A percentile compares a stretch with the other conserved stretches of the same genome.
phyloP scores from a whole-genome alignment of 1,140 invertebrate species.

The Calliopsis andreniformis region DNA sequence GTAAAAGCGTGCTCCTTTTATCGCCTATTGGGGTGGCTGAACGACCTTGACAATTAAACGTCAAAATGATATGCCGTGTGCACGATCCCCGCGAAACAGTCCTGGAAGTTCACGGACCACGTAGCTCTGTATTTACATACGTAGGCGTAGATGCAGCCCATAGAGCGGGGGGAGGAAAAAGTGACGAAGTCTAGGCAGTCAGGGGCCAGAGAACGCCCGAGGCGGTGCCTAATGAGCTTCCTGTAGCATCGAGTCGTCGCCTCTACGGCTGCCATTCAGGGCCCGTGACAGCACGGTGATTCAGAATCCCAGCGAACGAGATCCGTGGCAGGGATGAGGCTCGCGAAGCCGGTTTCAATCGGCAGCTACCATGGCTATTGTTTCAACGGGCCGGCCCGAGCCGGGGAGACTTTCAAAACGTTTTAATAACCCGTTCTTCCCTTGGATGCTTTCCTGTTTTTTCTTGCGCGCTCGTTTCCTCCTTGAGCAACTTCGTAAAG shows the following conservation, averaged over 20 bases:
- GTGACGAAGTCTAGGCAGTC: slow-evolving; percentile 43
- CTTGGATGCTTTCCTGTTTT: slow-evolving; percentile 12
- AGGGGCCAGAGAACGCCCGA: slow-evolving; percentile 50
- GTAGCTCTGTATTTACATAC: slow-evolving; percentile 5
- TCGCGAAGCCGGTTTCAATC: slow-evolving; percentile 54
- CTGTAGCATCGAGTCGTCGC: slow-evolving; percentile 50
- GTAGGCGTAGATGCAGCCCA: slow-evolving; percentile 23
- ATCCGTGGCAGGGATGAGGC: slow-evolving; percentile 13
- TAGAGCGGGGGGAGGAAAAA: slow-evolving; percentile 12
- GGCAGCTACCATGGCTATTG: slow-evolving; percentile 56
- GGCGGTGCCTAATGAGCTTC: slow-evolving; percentile 67
- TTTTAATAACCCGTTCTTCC: slow-evolving; percentile 51
- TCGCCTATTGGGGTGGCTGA: no score
- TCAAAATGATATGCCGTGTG: no score
- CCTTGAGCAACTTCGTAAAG: slow-evolving; percentile 9
- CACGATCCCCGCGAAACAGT: no score
- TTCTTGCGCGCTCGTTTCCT: slow-evolving; percentile 8
- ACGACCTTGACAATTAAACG: no score
- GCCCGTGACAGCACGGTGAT: slow-evolving; percentile 37
- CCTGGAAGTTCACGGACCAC: background rate
- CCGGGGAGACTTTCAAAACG: slow-evolving; percentile 34
- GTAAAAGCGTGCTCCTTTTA: no score
- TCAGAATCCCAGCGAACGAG: slow-evolving; percentile 43
- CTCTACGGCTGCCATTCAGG: slow-evolving; percentile 55
- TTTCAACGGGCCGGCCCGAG: slow-evolving; percentile 37